These are phyloP conservation scores for Corythornis madagascariensis DNA, from an alignment of 2,113 vertebrate species.

Conservation along the genomic window DNA sequence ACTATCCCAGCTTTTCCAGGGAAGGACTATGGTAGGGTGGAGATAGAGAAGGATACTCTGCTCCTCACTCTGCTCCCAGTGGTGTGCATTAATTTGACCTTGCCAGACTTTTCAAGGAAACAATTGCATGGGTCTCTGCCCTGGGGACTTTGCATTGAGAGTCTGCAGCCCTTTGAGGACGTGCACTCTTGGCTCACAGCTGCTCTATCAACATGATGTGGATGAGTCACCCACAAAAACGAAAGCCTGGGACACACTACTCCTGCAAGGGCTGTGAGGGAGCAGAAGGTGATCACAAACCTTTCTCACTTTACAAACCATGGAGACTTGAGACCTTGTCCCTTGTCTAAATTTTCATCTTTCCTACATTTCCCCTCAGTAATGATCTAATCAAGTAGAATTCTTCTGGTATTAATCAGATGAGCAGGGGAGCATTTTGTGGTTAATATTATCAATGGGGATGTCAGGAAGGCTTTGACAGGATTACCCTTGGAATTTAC, in stretches of 20 bases:
- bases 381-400: conserved; percentile 47
- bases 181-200: neutral
- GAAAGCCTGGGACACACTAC: neutral
- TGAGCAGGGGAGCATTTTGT: conserved; percentile 11
- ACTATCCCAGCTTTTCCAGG: neutral
- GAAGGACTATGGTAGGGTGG: neutral
- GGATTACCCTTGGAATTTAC: conserved; percentile 49
- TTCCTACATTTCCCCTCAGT: neutral
- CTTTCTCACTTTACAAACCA: neutral
- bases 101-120: neutral
- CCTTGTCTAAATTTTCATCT: neutral
- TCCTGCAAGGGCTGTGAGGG: neutral
- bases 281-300: neutral
- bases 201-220: neutral
- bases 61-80: neutral
- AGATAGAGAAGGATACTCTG: neutral
- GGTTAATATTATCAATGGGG: conserved; percentile 45
- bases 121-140: neutral
- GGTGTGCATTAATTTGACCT: neutral
- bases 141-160: neutral
- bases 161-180: neutral
- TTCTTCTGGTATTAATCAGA: conserved; percentile 51
- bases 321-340: neutral
- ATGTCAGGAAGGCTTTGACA: conserved; percentile 49
- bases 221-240: neutral